A percentile compares a stretch with the other conserved stretches of the same genome.
These are phyloP conservation scores for Zingel zingel DNA, from an alignment of 2,113 vertebrate genomes.

Conservation along the genomic window DNA sequence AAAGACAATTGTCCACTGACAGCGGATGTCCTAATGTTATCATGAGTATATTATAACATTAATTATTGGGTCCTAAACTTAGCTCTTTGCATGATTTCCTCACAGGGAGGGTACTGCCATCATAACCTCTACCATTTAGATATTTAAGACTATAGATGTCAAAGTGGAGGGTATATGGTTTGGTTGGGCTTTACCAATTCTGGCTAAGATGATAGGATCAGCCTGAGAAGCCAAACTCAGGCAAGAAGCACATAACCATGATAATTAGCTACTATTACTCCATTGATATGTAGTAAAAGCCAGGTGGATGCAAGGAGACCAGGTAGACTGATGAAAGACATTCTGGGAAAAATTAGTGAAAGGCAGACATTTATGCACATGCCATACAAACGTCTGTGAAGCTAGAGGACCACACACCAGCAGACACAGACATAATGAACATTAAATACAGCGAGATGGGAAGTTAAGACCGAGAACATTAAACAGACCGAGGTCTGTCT, in stretches of 20 bases:
- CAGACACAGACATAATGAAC: constrained; percentile 12
- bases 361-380: not conserved
- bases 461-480: constrained; percentile 12
- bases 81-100: not conserved
- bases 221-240: not conserved
- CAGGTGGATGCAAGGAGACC: not conserved
- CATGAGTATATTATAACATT: not conserved
- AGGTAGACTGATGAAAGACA: not conserved
- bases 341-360: not conserved
- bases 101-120: not conserved
- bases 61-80: not conserved
- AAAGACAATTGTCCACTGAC: too few relatives aligned
- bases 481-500: constrained; percentile 24
- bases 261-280: not conserved
- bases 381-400: not conserved
- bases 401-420: not conserved
- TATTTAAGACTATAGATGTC: not conserved
- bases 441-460: not conserved
- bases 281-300: not conserved
- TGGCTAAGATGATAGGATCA: not conserved
- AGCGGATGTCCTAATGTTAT: not conserved
- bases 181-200: not conserved
- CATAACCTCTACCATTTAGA: not conserved
- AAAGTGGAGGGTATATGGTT: not conserved
- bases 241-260: not conserved